These are phyloP conservation scores for Xiphydria camelus DNA, from an alignment of 2,888 invertebrate species.

Conservation along the genomic window DNA sequence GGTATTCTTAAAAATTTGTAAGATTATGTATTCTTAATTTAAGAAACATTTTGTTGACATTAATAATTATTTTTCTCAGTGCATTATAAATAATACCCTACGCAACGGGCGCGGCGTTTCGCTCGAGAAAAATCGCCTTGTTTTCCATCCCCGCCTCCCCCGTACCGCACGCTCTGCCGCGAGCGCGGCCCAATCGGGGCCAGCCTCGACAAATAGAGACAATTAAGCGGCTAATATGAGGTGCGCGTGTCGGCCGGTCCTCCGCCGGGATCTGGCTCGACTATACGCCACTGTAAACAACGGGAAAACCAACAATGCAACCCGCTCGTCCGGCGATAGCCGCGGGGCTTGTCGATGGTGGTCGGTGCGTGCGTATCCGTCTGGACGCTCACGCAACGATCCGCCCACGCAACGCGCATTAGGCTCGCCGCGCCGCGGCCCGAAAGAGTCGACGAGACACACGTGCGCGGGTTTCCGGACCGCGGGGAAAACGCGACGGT, in stretches of 20 bases:
- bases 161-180: too few species aligned
- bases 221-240: slow-evolving; percentile 44
- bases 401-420: slow-evolving; percentile 1
- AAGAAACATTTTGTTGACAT: too few species aligned
- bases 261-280: slow-evolving; percentile 28
- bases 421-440: background rate
- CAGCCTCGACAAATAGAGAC: slow-evolving; percentile 40
- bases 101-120: too few species aligned
- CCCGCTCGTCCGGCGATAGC: slow-evolving; percentile 22
- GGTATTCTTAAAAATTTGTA: too few species aligned
- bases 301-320: slow-evolving; percentile 34
- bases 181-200: too few species aligned
- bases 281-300: slow-evolving; percentile 27
- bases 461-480: background rate
- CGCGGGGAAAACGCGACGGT: background rate
- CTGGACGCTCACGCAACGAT: background rate
- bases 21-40: too few species aligned
- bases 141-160: too few species aligned
- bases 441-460: background rate
- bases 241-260: slow-evolving; percentile 31
- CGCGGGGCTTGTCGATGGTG: too few species aligned
- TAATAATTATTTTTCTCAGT: too few species aligned
- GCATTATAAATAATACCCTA: too few species aligned
- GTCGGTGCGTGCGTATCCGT: too few species aligned
- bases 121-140: too few species aligned